phyloP scores from a whole-genome alignment of 64 coral and sea anemone species.

The Dendronephthya gigantea region DNA sequence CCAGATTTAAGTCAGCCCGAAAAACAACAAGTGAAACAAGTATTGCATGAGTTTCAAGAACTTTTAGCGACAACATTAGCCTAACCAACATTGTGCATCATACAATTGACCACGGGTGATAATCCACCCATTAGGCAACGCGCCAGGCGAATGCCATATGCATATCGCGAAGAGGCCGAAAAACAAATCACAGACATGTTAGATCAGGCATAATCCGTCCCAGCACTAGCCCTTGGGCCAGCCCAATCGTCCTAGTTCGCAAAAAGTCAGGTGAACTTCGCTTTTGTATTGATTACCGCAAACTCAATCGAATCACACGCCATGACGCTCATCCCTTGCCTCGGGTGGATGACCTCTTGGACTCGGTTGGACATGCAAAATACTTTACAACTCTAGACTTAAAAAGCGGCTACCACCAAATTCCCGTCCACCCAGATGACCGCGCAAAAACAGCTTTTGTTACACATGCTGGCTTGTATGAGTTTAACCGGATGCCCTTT shows the following conservation, averaged over 20 bases:
- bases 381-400: too few species aligned
- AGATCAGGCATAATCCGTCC: slow-evolving; percentile 11
- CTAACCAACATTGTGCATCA: too few species aligned
- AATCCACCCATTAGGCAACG: slow-evolving; percentile 15
- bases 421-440: not conserved
- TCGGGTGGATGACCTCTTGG: not conserved
- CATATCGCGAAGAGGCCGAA: slow-evolving; percentile 8
- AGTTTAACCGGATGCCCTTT: slow-evolving; percentile 14
- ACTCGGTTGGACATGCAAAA: not conserved
- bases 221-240: slow-evolving; percentile 23
- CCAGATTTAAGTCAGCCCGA: not conserved
- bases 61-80: not conserved
- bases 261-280: slow-evolving; percentile 28
- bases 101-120: not conserved
- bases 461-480: slow-evolving; percentile 22
- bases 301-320: not conserved
- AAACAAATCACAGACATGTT: slow-evolving; percentile 21
- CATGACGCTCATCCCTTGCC: slow-evolving; percentile 29
- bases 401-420: not conserved
- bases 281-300: slow-evolving; percentile 14
- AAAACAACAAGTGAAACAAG: not conserved
- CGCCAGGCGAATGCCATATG: slow-evolving; percentile 12
- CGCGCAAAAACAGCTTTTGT: slow-evolving; percentile 20
- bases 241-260: slow-evolving; percentile 23
- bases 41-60: not conserved